Percentiles rank a stretch among this genome's conserved stretches.
These are phyloP conservation scores for Dendrocopos noguchii DNA, from an alignment of 2,113 vertebrate species.

Conservation along the genomic window DNA sequence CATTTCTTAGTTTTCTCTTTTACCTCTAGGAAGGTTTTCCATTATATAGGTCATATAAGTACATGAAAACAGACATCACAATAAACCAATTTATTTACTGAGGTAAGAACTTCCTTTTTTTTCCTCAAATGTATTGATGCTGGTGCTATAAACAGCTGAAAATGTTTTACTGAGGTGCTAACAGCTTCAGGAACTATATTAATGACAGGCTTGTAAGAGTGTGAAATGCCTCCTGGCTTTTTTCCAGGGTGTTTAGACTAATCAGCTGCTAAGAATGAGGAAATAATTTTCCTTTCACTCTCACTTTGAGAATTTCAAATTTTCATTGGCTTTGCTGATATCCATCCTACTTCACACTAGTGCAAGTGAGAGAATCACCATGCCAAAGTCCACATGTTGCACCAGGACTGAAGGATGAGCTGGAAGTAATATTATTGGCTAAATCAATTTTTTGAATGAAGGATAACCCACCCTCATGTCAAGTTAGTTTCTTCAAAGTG, in stretches of 20 bases:
- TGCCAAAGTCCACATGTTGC: not conserved
- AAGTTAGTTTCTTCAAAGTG: not conserved
- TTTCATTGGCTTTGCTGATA: not conserved
- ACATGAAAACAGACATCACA: not conserved
- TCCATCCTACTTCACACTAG: not conserved
- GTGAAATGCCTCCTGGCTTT: conserved; percentile 27
- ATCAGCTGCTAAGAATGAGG: not conserved
- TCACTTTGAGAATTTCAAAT: not conserved
- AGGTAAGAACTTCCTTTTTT: conserved; percentile 15
- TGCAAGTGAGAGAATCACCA: not conserved
- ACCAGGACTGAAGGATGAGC: not conserved
- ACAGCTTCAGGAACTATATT: conserved; percentile 7
- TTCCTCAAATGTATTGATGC: conserved; percentile 1
- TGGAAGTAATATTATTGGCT: not conserved
- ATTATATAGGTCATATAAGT: conserved; percentile 28
- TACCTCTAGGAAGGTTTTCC: conserved; percentile 31
- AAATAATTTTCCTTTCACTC: not conserved
- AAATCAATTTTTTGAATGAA: not conserved
- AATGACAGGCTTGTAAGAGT: conserved; percentile 38
- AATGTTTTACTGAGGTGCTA: conserved; percentile 9
- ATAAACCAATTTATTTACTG: conserved; percentile 17
- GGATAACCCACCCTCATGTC: not conserved
- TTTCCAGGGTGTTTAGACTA: conserved; percentile 31
- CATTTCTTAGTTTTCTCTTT: conserved; percentile 48
- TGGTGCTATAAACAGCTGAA: conserved; percentile 22